Percentiles rank a stretch among this genome's conserved stretches.
These are phyloP conservation scores for Drosophila histrio DNA, from an alignment of 2,888 invertebrate genomes.

Conservation along the genomic window DNA sequence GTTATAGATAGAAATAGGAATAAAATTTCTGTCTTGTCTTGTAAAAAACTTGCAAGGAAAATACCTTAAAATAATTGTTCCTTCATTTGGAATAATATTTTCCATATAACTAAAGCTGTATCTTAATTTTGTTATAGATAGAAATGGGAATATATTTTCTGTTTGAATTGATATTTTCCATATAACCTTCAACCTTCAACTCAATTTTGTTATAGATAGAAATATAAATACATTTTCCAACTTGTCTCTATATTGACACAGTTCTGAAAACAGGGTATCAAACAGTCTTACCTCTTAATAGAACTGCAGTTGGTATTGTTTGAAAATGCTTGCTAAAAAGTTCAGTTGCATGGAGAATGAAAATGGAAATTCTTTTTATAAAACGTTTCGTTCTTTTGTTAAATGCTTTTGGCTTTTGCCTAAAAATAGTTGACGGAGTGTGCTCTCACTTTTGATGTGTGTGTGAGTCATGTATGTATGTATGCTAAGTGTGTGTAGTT, in stretches of 20 bases:
- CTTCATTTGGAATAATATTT: too few relatives aligned
- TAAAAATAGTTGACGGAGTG: constrained; percentile 51
- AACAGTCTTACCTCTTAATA: neutral
- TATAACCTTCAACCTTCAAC: too few relatives aligned
- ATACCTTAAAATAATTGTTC: too few relatives aligned
- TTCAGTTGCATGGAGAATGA: constrained; percentile 43
- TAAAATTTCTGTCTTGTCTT: too few relatives aligned
- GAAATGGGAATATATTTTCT: neutral
- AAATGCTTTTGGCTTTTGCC: constrained; percentile 48
- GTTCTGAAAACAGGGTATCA: constrained; percentile 9
- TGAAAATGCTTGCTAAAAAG: constrained; percentile 28
- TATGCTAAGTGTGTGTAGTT: neutral
- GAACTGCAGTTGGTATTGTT: constrained; percentile 3
- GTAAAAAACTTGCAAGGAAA: too few relatives aligned
- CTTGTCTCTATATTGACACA: neutral
- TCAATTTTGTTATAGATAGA: neutral
- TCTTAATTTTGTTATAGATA: too few relatives aligned
- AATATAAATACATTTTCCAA: neutral
- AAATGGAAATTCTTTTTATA: constrained; percentile 57
- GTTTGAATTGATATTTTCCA: too few relatives aligned
- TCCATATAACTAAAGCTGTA: too few relatives aligned
- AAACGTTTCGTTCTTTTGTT: constrained; percentile 49
- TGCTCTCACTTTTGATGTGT: neutral
- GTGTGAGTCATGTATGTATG: constrained; percentile 31
- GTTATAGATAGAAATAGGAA: too few relatives aligned